Percentiles rank a stretch among this genome's conserved stretches.
phyloP scores from a whole-genome alignment of 92 coral and sea anemone species.

The Epizoanthus scotinus region DNA sequence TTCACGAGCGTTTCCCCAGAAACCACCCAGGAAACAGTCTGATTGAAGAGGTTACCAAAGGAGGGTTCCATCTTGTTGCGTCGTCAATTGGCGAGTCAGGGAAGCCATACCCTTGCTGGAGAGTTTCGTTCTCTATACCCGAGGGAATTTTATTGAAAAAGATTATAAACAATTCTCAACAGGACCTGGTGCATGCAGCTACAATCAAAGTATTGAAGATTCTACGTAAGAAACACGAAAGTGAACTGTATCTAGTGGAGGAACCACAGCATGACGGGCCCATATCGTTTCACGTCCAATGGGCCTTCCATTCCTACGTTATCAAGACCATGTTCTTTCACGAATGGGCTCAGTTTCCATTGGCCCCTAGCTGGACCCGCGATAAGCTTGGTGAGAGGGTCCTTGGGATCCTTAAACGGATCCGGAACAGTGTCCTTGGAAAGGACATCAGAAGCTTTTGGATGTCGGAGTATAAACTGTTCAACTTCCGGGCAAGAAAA shows the following conservation, averaged over 20 bases:
- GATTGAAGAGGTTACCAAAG: constrained; percentile 20
- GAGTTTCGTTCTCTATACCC: constrained; percentile 59
- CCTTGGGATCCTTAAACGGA: constrained; percentile 32
- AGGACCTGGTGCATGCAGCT: constrained; percentile 27
- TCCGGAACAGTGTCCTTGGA: constrained; percentile 37
- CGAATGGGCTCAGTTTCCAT: constrained; percentile 57
- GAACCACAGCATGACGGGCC: neutral
- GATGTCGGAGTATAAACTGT: constrained; percentile 61
- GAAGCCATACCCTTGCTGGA: constrained; percentile 56
- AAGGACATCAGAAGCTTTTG: constrained; percentile 60
- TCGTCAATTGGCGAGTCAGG: constrained; percentile 67
- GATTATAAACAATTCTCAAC: constrained; percentile 22
- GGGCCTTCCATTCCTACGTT: constrained; percentile 58
- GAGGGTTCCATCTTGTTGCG: constrained; percentile 59
- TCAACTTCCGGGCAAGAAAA: constrained; percentile 58
- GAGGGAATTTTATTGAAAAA: constrained; percentile 51
- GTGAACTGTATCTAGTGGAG: constrained; percentile 25
- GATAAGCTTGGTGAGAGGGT: constrained; percentile 45
- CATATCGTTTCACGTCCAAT: constrained; percentile 13
- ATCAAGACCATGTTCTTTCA: constrained; percentile 62
- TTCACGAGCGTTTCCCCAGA: constrained; percentile 15
- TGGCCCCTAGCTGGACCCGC: constrained; percentile 35
- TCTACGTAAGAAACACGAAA: constrained; percentile 49
- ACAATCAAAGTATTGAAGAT: constrained; percentile 50
- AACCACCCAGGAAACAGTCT: constrained; percentile 50